Evolutionary conservation across 2,888 invertebrate species (phyloP).

Genomic region (Maniola hyperantus): DNA sequence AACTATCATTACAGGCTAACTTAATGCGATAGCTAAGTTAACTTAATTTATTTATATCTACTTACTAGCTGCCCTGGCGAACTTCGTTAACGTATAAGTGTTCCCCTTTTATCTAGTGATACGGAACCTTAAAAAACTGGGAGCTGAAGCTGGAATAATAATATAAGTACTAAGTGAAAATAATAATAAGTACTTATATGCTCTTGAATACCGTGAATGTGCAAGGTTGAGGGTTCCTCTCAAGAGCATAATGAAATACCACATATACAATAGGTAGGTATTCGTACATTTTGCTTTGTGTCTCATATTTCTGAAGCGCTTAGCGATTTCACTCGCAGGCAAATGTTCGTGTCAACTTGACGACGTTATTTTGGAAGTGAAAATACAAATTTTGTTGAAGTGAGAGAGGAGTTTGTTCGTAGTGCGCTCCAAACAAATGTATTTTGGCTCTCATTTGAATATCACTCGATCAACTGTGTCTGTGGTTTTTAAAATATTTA

Average conservation of each 20-base stretch:
- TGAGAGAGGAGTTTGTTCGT: not conserved
- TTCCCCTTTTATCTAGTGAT: no score
- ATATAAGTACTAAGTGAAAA: not conserved
- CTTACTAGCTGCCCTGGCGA: no score
- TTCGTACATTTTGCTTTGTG: conserved; percentile 22
- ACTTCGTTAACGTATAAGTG: no score
- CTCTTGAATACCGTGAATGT: not conserved
- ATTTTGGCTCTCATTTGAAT: no score
- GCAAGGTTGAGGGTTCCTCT: conserved; percentile 1
- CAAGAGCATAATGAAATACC: not conserved
- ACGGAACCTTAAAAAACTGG: no score
- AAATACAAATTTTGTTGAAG: conserved; percentile 8
- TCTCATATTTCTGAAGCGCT: conserved; percentile 27
- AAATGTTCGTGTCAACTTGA: conserved; percentile 29
- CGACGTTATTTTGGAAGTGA: conserved; percentile 14
- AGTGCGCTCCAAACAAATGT: no score
- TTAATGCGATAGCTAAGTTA: no score
- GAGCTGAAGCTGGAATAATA: not conserved
- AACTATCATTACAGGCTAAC: no score
- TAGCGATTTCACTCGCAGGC: conserved; percentile 28
- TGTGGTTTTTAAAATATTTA: no score
- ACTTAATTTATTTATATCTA: no score
- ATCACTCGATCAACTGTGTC: no score
- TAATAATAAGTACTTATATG: not conserved
- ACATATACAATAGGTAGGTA: not conserved